A percentile compares a stretch with the other conserved stretches of the same genome.
Conservation (phyloP, 2,113 vertebrate species). For the Probosciger aterrimus region DNA sequence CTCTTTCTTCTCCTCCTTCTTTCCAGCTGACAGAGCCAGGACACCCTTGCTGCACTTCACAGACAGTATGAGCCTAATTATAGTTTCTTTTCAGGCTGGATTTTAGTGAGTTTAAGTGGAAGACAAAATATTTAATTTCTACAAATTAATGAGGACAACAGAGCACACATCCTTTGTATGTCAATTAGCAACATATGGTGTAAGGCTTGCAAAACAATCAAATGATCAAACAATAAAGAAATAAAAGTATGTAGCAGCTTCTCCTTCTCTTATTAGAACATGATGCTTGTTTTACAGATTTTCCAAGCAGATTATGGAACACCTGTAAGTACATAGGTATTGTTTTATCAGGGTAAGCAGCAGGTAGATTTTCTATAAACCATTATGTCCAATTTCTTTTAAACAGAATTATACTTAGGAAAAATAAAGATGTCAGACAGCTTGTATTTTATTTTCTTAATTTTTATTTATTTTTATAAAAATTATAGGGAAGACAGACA, state of each 20-base stretch:
- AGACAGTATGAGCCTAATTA: conserved; percentile 50
- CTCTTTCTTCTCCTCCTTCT: conserved; percentile 29
- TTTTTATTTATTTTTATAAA: not conserved
- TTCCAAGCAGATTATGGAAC: conserved; percentile 69
- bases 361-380: not conserved
- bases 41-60: not conserved
- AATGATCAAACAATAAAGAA: conserved; percentile 58
- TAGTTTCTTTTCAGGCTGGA: not conserved
- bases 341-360: not conserved
- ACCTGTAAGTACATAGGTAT: conserved; percentile 60
- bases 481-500: fast-evolving
- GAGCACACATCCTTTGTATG: conserved; percentile 37
- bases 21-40: not conserved
- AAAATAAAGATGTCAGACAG: not conserved
- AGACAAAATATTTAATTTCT: conserved; percentile 61
- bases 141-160: conserved; percentile 63
- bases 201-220: conserved; percentile 50
- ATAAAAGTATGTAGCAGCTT: not conserved
- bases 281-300: not conserved
- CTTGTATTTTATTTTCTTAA: not conserved
- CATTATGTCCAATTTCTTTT: not conserved
- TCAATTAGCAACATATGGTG: conserved; percentile 68
- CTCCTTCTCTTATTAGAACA: not conserved
- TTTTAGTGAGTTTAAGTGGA: conserved; percentile 33
- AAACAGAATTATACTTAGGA: not conserved